phyloP scores from a whole-genome alignment of 1,140 invertebrate species.

The Drosophila nikananu region DNA sequence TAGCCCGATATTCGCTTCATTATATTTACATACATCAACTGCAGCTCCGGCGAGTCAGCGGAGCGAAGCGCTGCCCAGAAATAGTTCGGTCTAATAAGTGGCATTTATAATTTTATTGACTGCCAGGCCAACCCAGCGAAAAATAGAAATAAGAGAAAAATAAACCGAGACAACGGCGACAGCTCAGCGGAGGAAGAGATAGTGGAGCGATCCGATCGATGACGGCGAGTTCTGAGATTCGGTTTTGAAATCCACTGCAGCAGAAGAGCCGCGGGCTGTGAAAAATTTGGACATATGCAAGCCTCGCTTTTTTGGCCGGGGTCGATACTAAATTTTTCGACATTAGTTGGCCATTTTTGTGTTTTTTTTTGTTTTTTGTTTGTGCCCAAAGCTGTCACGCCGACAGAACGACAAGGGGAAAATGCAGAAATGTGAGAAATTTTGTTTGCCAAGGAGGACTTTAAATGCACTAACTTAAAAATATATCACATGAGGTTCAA shows the following conservation, averaged over 20 bases:
- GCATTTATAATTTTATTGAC: constrained; percentile 81
- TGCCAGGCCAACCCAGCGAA: constrained; percentile 46
- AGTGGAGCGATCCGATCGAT: constrained; percentile 25
- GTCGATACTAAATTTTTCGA: constrained; percentile 67
- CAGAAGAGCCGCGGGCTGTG: constrained; percentile 63
- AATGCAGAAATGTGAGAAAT: constrained; percentile 16
- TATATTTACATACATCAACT: constrained; percentile 49
- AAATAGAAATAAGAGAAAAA: constrained; percentile 1
- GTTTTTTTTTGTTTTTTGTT: constrained; percentile 18
- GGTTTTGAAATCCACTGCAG: constrained; percentile 71
- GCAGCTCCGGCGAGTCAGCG: constrained; percentile 35
- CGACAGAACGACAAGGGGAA: constrained; percentile 39
- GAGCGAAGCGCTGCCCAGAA: constrained; percentile 57
- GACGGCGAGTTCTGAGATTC: constrained; percentile 55
- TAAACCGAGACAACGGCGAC: constrained; percentile 15
- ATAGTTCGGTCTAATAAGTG: constrained; percentile 75
- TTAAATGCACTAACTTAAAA: not conserved
- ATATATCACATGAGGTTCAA: not conserved
- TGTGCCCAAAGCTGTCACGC: constrained; percentile 77
- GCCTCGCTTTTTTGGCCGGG: constrained; percentile 32
- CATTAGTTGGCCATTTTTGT: constrained; percentile 67
- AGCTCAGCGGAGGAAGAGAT: constrained; percentile 22
- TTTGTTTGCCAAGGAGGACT: not conserved
- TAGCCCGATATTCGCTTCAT: constrained; percentile 68
- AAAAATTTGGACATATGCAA: constrained; percentile 67